Base-by-base conservation (phyloP, 1,140 invertebrate genomes). In the Drosophila kohkoa region DNA sequence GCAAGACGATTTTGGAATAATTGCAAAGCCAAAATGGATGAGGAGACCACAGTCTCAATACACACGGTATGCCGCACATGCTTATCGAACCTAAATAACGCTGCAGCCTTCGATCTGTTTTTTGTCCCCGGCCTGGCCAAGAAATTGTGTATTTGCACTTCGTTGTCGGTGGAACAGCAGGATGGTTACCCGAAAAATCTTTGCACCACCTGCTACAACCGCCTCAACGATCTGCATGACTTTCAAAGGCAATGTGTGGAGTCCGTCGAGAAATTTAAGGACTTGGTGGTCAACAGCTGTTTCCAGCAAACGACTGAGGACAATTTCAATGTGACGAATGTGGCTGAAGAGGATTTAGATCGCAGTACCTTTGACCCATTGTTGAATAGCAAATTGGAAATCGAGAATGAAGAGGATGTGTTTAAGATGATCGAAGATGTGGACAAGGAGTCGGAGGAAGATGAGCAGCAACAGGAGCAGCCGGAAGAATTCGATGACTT, bases 341-440 rank as follows among this genome's bases (percentile, higher is more conserved):
- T 62, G 1, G 66, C 51, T 38, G 51, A 58, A 15, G 59, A 66
- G 5, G 73, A 79, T 5, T 49, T 62, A 16, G 46, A 48, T 48
- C 32, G 35, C 54, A 10, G 30, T 15, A 38, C 6, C 4, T 16
- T 20, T 41, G 54, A 57, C 5, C 54, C 54, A n/a, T 30, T 57
- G 10, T 8, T 57, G 2, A 41, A 88, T 67, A 74, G 76, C 28
- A 92, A 92, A 68, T 74, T 91, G 7, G 90, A 92, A 49, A 63
- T 92, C 20, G 90, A 90, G 38, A 91, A 88, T 60, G 90, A 88
- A 45, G 82, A 91, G 15, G 86, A 90, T 57, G 90, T 91, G 2
- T 92, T 92, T 16, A 91, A 89, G 55, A 91, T 92, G 90, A 46
- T 92, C 15, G 81, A 88, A 41, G 60, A 69, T 45, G 90, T 88